These are phyloP conservation scores for Elysia crispata DNA, from an alignment of 2,888 invertebrate species.

Conservation along the genomic window DNA sequence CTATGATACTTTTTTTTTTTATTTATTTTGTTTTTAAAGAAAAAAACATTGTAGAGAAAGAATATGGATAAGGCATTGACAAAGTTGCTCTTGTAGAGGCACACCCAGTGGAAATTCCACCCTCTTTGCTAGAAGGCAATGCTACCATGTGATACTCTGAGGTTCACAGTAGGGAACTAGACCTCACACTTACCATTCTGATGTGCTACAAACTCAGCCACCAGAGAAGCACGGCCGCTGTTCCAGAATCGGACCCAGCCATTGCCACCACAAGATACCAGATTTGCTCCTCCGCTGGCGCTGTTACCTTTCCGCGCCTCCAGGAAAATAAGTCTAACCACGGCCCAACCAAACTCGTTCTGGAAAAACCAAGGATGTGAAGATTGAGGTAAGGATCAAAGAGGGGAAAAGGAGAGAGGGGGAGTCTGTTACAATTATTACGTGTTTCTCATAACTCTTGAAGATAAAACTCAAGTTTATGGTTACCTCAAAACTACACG, in stretches of 20 bases:
- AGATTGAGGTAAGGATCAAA: too few species aligned
- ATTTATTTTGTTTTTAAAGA: not conserved
- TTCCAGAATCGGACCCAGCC: slow-evolving; percentile 77
- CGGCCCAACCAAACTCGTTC: slow-evolving; percentile 74
- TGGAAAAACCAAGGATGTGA: slow-evolving; percentile 53
- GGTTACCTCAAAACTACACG: too few species aligned
- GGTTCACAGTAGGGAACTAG: too few species aligned
- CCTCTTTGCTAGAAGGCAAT: too few species aligned
- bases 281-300: slow-evolving; percentile 70
- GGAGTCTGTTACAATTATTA: too few species aligned
- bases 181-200: slow-evolving; percentile 72
- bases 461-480: too few species aligned
- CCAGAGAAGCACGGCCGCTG: slow-evolving; percentile 59
- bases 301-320: slow-evolving; percentile 67
- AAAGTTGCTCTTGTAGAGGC: too few species aligned
- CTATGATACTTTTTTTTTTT: too few species aligned
- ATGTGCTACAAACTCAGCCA: slow-evolving; percentile 76
- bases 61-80: not conserved
- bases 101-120: too few species aligned
- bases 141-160: too few species aligned
- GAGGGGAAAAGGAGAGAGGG: too few species aligned
- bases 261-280: slow-evolving; percentile 77
- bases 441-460: too few species aligned
- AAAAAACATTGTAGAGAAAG: not conserved
- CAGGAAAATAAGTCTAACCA: slow-evolving; percentile 71